phyloP scores from a whole-genome alignment of 2,113 vertebrate genomes.

The Oenanthe melanoleuca region DNA sequence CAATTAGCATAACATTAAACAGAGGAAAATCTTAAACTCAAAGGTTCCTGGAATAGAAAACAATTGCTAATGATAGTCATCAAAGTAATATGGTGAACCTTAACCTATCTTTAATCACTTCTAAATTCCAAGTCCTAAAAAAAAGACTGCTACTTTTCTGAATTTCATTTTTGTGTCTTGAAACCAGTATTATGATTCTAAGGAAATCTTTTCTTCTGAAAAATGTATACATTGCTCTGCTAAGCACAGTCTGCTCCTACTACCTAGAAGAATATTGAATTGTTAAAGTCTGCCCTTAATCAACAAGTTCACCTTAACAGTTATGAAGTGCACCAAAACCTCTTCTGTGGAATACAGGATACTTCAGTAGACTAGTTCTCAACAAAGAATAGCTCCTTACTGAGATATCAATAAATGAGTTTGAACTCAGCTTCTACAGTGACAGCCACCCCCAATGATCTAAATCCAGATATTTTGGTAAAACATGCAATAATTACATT shows the following conservation, averaged over 20 bases:
- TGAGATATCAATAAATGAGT: background rate
- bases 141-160: background rate
- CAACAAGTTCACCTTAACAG: background rate
- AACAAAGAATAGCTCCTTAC: background rate
- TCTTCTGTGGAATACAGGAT: background rate
- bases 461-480: background rate
- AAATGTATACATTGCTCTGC: background rate
- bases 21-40: conserved; percentile 12
- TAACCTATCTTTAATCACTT: background rate
- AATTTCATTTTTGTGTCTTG: background rate
- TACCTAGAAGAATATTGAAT: background rate
- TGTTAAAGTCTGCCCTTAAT: background rate
- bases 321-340: background rate
- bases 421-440: background rate
- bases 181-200: background rate
- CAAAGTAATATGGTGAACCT: conserved; percentile 4
- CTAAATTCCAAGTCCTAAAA: background rate
- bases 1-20: conserved; percentile 17
- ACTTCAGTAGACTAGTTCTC: background rate
- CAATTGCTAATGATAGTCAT: background rate
- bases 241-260: background rate
- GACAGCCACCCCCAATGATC: background rate
- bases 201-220: background rate
- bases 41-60: background rate
- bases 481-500: background rate